Conservation (phyloP, 2,797 vertebrate species). For the Tangara arthus region DNA sequence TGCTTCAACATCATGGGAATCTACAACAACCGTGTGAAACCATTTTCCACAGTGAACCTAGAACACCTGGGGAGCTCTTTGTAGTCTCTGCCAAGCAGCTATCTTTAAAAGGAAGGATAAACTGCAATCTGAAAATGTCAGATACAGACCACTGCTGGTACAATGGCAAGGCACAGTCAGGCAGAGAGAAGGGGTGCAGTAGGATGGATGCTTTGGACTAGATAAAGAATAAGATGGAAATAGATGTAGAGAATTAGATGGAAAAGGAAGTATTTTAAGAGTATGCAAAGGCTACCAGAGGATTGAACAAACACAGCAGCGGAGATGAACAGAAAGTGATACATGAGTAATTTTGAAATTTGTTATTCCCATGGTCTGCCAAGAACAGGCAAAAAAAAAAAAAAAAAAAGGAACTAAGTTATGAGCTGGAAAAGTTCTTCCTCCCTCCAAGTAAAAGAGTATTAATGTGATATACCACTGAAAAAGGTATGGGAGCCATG, state of each 20-base stretch:
- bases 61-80: slow-evolving; percentile 58
- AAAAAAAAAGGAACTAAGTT: background rate
- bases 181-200: slow-evolving; percentile 18
- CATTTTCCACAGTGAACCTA: slow-evolving; percentile 51
- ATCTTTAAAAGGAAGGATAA: slow-evolving; percentile 49
- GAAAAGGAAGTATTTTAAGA: slow-evolving; percentile 25
- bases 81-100: slow-evolving; percentile 53
- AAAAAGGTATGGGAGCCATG: background rate
- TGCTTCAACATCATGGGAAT: slow-evolving; percentile 42
- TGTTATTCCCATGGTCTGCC: background rate
- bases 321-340: background rate
- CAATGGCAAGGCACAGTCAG: slow-evolving; percentile 38
- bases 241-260: background rate
- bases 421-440: background rate
- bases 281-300: background rate
- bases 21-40: slow-evolving; percentile 45
- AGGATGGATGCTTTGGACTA: background rate
- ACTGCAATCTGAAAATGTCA: slow-evolving; percentile 43
- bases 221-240: slow-evolving; percentile 37
- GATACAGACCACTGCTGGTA: slow-evolving; percentile 25
- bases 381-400: background rate
- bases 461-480: background rate
- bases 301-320: slow-evolving; percentile 24
- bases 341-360: background rate
- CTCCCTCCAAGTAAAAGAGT: rapidly evolving